Percentiles rank a stretch among this genome's conserved stretches.
Evolutionary conservation across 1,140 invertebrate genomes (phyloP).

Genomic region (Meloidogyne exigua): DNA sequence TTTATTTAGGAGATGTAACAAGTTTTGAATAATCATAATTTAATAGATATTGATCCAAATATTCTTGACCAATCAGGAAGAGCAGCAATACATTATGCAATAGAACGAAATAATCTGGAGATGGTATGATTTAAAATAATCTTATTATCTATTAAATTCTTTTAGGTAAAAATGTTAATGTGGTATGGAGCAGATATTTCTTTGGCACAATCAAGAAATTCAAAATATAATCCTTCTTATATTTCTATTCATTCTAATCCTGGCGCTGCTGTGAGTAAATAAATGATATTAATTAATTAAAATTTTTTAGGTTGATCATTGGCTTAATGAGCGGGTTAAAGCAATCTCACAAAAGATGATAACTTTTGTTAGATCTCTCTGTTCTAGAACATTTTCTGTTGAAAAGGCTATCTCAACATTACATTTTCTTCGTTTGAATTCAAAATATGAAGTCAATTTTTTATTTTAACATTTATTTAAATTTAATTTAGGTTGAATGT

Average conservation of each 20-base stretch:
- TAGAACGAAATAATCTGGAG: conserved; percentile 36
- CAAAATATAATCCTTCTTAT: conserved; percentile 12
- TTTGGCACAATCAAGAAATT: conserved; percentile 12
- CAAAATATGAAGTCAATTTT: not conserved
- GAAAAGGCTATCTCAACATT: conserved; percentile 20
- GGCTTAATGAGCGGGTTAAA: conserved; percentile 26
- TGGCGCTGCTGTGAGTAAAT: conserved; percentile 5
- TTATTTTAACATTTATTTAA: not conserved
- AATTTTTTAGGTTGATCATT: conserved; percentile 16
- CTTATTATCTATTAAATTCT: not conserved
- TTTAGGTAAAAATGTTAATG: conserved; percentile 38
- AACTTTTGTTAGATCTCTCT: conserved; percentile 10
- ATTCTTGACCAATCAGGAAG: conserved; percentile 26
- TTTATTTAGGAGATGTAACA: no score
- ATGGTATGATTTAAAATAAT: conserved; percentile 26
- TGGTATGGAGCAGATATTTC: conserved; percentile 43
- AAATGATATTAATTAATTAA: not conserved
- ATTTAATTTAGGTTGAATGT: conserved; percentile 2
- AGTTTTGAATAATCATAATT: no score
- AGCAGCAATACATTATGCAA: conserved; percentile 32
- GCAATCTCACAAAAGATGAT: conserved; percentile 15
- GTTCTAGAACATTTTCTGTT: conserved; percentile 14
- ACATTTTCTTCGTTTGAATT: conserved; percentile 29
- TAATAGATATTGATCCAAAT: conserved; percentile 29
- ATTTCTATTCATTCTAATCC: conserved; percentile 27